Evolutionary conservation across 1,140 invertebrate species (phyloP).

Genomic region (Hydropsyche tenuis): DNA sequence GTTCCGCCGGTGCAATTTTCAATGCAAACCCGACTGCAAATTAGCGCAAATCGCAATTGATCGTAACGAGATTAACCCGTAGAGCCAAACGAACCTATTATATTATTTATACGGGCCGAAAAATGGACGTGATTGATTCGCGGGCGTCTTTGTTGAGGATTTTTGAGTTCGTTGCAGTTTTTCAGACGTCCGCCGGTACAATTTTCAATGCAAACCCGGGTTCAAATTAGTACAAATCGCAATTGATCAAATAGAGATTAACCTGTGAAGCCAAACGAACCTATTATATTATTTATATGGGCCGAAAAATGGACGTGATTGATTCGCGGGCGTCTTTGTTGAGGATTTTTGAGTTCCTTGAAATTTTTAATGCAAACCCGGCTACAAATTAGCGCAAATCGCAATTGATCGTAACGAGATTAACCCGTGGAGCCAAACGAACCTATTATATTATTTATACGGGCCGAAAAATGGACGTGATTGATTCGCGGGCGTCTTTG

Average conservation of each 20-base stretch:
- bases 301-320: too few relatives aligned
- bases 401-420: conserved; percentile 65
- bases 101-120: too few relatives aligned
- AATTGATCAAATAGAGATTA: conserved; percentile 65
- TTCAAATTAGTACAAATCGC: conserved; percentile 62
- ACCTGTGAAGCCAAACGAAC: conserved; percentile 22
- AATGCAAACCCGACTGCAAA: conserved; percentile 63
- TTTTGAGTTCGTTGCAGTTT: too few relatives aligned
- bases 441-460: too few relatives aligned
- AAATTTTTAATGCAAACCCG: conserved; percentile 64
- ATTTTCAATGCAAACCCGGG: conserved; percentile 64
- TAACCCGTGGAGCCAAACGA: conserved; percentile 48
- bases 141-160: too few relatives aligned
- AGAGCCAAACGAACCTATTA: neutral
- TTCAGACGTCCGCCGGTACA: conserved; percentile 56
- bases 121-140: too few relatives aligned
- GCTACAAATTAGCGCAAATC: conserved; percentile 62
- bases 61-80: conserved; percentile 61
- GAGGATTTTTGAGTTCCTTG: too few relatives aligned
- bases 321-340: too few relatives aligned
- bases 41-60: conserved; percentile 64
- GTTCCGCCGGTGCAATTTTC: conserved; percentile 58
- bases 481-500: too few relatives aligned
- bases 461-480: too few relatives aligned
- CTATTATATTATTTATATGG: too few relatives aligned